Evolutionary conservation across 1,140 invertebrate genomes (phyloP), one percentile per base, ranked within the genome.

Genomic region (Drosophila arawakana): DNA sequence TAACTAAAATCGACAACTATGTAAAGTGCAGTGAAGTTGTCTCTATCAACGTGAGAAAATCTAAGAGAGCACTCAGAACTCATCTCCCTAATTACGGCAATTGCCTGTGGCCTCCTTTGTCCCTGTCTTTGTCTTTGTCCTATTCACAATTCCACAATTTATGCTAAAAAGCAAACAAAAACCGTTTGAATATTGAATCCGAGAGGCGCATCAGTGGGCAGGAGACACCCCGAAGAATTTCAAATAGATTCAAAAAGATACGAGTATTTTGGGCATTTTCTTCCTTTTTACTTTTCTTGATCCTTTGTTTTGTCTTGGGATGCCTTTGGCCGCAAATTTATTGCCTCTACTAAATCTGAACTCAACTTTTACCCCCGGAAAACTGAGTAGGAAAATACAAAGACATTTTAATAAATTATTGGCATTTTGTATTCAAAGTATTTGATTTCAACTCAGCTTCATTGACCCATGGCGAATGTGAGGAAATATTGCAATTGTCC

Each of bases 321-420:
- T 82, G 60, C 67, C 62, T 63, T 76, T 59, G 44, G 65, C 68
- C 73, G 60, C 76, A 72, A 73, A 76, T 81, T 76, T 85, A 79
- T 81, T 81, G 76, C 73, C 55, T 74, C 57, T 57, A 54, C 70
- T 71, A 62, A 75, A 52, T 75, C 62, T 41, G 37, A 59, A 65
- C 34, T 66, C 46, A 69, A 68, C 34, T 69, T 77, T 78, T 71
- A 68, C 61, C 66, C 61, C 18, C 49, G 54, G 49, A 65, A 58
- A 15, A 15, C 25, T 54, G 50, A 54, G 37, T 1, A 4, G 13
- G 13, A 37, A 15, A 15, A 15, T 15, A 15, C 0, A 15, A 47
- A 68, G 67, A 90, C 80, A 80, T 82, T 82, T 90, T 74, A 90
- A 90, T 90, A 89, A 71, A 69, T 68, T 73, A 47, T 80, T 80